Evolutionary conservation across 2,797 vertebrate species (phyloP).

Genomic region (Gadopsis marmoratus): DNA sequence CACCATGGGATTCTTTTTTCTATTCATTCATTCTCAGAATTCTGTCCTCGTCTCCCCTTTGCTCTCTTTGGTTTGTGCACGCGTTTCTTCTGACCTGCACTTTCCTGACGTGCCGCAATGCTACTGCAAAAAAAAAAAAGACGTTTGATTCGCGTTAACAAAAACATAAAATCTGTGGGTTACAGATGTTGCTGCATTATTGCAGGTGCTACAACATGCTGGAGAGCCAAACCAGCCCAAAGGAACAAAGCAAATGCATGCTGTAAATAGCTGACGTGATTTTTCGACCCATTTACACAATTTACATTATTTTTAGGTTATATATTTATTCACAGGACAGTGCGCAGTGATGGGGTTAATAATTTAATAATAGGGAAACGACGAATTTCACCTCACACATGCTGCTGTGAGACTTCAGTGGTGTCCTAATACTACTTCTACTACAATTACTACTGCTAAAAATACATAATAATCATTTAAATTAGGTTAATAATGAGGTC

Average conservation of each 20-base stretch:
- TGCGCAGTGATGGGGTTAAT: background rate
- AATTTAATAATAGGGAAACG: too few species aligned
- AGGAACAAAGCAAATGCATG: background rate
- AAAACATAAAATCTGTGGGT: too few species aligned
- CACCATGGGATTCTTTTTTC: too few species aligned
- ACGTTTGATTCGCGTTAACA: too few species aligned
- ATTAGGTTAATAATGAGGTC: background rate
- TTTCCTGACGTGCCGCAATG: too few species aligned
- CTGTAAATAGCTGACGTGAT: background rate
- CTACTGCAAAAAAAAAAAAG: too few species aligned
- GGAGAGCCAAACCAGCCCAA: background rate
- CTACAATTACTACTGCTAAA: too few species aligned
- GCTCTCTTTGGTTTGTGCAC: background rate
- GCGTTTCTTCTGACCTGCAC: too few species aligned
- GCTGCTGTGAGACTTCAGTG: background rate
- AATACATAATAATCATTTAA: background rate
- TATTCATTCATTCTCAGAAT: background rate
- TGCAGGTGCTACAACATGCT: background rate
- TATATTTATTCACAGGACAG: background rate
- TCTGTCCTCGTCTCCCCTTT: background rate
- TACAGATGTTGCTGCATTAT: background rate
- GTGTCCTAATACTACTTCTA: too few species aligned
- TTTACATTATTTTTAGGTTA: background rate
- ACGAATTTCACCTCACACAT: background rate
- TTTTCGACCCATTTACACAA: background rate